phyloP scores from a whole-genome alignment of 2,888 invertebrate species.

The Sphecodes monilicornis region DNA sequence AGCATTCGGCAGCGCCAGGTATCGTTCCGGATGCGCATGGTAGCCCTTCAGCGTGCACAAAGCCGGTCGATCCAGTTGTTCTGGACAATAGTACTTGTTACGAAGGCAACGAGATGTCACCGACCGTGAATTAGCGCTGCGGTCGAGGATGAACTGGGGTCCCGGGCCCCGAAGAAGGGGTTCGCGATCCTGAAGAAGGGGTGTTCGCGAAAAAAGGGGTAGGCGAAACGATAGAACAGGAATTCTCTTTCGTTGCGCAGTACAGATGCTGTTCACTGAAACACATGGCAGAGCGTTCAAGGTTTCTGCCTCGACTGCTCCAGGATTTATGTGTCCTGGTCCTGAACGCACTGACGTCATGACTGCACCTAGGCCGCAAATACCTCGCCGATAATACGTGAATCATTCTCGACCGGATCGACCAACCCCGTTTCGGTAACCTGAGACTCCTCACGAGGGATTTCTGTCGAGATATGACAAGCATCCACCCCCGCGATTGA shows the following conservation, averaged over 20 bases:
- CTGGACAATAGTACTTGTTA: slow-evolving; percentile 83
- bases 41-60: slow-evolving; percentile 69
- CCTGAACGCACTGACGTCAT: slow-evolving; percentile 70
- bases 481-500: slow-evolving; percentile 57
- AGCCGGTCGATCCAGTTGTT: slow-evolving; percentile 74
- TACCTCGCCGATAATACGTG: slow-evolving; percentile 52
- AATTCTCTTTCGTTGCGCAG: slow-evolving; percentile 66
- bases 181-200: slow-evolving; percentile 3
- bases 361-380: slow-evolving; percentile 47
- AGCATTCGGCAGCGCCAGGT: slow-evolving; percentile 78
- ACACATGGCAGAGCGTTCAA: slow-evolving; percentile 61
- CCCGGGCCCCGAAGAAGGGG: slow-evolving; percentile 38
- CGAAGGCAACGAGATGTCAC: slow-evolving; percentile 83
- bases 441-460: slow-evolving; percentile 75
- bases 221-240: slow-evolving; percentile 38
- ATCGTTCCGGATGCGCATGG: slow-evolving; percentile 61
- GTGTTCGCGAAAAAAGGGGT: slow-evolving; percentile 58
- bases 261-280: slow-evolving; percentile 73
- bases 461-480: slow-evolving; percentile 69
- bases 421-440: slow-evolving; percentile 68
- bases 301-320: slow-evolving; percentile 30
- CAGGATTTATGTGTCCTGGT: slow-evolving; percentile 67
- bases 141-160: slow-evolving; percentile 66
- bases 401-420: slow-evolving; percentile 68
- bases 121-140: slow-evolving; percentile 81